Conservation (phyloP, 2,888 invertebrate genomes). For the Asteroscopus sphinx region DNA sequence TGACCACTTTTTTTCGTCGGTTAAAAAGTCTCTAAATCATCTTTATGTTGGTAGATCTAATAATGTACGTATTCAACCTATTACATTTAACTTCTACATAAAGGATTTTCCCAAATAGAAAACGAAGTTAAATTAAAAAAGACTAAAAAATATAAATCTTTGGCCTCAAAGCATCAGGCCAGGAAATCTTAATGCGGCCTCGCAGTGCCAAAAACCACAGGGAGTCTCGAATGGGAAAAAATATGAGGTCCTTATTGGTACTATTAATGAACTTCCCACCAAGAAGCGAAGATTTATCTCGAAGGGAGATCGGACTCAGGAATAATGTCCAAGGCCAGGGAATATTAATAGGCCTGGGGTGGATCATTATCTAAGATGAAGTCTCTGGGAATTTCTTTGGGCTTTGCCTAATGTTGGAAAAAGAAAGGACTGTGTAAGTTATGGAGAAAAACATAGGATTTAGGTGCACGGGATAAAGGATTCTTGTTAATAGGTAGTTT, state of each 20-base stretch:
- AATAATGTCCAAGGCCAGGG: constrained; percentile 53
- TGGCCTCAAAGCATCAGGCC: constrained; percentile 12
- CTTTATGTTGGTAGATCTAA: no score
- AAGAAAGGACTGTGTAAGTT: constrained; percentile 18
- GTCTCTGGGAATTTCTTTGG: constrained; percentile 19
- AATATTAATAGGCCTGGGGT: constrained; percentile 59
- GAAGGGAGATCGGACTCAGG: constrained; percentile 41
- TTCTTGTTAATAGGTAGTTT: not conserved
- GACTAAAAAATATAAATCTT: not conserved
- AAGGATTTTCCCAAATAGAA: no score
- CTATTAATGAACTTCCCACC: constrained; percentile 54
- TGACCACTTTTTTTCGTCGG: no score
- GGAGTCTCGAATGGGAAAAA: constrained; percentile 26
- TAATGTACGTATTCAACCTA: no score
- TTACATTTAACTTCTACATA: no score
- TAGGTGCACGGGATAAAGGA: not conserved
- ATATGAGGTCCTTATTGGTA: constrained; percentile 35
- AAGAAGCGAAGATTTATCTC: constrained; percentile 53
- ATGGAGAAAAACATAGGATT: constrained; percentile 1
- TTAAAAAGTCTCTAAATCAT: no score
- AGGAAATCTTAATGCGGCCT: constrained; percentile 11
- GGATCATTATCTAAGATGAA: constrained; percentile 47
- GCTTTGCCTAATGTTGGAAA: constrained; percentile 14
- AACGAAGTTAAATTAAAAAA: not conserved
- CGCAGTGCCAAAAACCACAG: constrained; percentile 9